Conservation (phyloP, 2,797 vertebrate species). For the Peromyscus eremicus region DNA sequence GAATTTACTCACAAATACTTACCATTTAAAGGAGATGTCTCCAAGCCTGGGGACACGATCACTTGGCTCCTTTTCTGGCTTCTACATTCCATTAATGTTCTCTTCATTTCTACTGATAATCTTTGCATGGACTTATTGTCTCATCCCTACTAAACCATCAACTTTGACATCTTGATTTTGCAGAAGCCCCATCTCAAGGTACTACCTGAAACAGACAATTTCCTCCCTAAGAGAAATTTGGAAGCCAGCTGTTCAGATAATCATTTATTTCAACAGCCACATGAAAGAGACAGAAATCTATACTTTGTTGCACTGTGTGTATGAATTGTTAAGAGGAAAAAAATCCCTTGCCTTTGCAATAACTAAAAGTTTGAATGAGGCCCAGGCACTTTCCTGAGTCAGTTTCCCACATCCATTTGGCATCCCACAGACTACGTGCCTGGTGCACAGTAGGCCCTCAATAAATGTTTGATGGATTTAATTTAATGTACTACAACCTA, state of each 20-base stretch:
- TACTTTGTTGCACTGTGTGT: conserved; percentile 51
- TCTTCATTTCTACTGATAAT: not conserved
- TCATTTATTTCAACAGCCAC: conserved; percentile 48
- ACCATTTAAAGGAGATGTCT: not conserved
- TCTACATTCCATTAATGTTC: not conserved
- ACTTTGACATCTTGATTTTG: not conserved
- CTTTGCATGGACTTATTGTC: not conserved
- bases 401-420: conserved; percentile 52
- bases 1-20: conserved; percentile 1
- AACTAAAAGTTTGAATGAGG: conserved; percentile 60
- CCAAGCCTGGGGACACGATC: too few relatives aligned
- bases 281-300: conserved; percentile 34
- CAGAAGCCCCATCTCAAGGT: not conserved
- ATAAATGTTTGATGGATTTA: conserved; percentile 68
- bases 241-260: conserved; percentile 57
- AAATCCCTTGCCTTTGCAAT: not conserved
- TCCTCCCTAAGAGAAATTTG: conserved; percentile 54
- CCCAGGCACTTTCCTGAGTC: not conserved
- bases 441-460: conserved; percentile 41
- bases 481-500: conserved; percentile 64
- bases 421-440: conserved; percentile 36
- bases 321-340: not conserved
- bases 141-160: not conserved
- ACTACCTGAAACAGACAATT: conserved; percentile 41
- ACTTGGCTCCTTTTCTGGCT: not conserved